Evolutionary conservation across 2,113 vertebrate species (phyloP), one percentile per base, ranked within the genome.

Genomic region (Rhegmatorhina hoffmannsi): DNA sequence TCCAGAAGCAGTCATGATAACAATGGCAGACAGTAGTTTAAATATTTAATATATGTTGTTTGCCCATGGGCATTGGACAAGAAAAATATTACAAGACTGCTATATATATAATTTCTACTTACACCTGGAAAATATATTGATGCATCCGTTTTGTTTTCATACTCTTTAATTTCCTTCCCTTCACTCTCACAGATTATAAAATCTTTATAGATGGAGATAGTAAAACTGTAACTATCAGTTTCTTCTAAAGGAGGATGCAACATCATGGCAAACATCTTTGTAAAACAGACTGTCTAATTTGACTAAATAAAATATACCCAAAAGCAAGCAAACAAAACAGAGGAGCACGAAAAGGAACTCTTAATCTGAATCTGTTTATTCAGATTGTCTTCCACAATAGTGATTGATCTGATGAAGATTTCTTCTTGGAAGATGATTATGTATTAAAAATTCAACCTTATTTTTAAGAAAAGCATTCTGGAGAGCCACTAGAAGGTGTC

Each of bases 101-200:
- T 86, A 7, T 78, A 56, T 86, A 7, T 86, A 7, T 78, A 70
- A 90, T 87, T 95, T 88, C 77, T 90, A 72, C 60, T 86, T 88
- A 81, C 38, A 77, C 34, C 56, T 81, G 40, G 83, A 89, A 96
- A 94, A 86, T 78, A 59, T 64, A 93, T 90, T 56, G 79, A 78
- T 68, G 12, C 84, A 88, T 91, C 75, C 17, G 52, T 82, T 94
- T 90, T 92, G 75, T 84, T 96, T 95, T 95, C 83, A 77, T 84
- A 77, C 56, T 92, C n/a, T 93, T 94, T 94, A 92, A 90, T 94
- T 96, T 96, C 72, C 55, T 93, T 86, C n/a, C 79, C n/a, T 92
- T 93, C 85, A 33, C 72, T 95, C 73, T 52, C 73, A 70, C 64
- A 49, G 90, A 90, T 84, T 67, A 80, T 95, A 92, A 97, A 96